These are phyloP conservation scores for Urocyon cinereoargenteus DNA, from an alignment of 2,797 vertebrate genomes.

Conservation along the genomic window DNA sequence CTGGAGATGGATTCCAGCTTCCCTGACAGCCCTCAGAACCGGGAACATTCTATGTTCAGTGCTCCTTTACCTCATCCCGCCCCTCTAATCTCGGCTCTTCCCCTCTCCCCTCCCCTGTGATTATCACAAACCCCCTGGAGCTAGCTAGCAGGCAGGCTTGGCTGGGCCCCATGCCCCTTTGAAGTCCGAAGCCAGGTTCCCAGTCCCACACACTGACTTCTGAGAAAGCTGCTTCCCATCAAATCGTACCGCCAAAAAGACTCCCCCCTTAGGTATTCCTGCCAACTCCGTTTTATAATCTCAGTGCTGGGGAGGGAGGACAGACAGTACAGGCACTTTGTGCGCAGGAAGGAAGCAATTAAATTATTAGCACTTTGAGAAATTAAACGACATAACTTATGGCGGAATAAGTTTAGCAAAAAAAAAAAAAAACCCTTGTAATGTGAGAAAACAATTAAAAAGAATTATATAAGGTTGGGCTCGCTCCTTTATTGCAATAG, in stretches of 20 bases:
- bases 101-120: slow-evolving; percentile 19
- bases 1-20: neutral
- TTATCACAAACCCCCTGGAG: slow-evolving; percentile 48
- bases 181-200: slow-evolving; percentile 60
- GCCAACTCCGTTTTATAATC: slow-evolving; percentile 85
- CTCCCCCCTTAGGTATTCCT: slow-evolving; percentile 84
- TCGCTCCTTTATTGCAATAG: slow-evolving; percentile 87
- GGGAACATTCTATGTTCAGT: neutral
- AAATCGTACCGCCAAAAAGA: slow-evolving; percentile 71
- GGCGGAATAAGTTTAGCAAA: slow-evolving; percentile 87
- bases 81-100: slow-evolving; percentile 44
- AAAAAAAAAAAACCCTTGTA: slow-evolving; percentile 82
- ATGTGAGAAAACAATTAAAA: slow-evolving; percentile 91
- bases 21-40: neutral
- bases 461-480: slow-evolving; percentile 89
- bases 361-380: slow-evolving; percentile 91
- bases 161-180: slow-evolving; percentile 48
- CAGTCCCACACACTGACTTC: slow-evolving; percentile 61
- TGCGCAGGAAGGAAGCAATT: slow-evolving; percentile 91
- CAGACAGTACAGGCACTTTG: slow-evolving; percentile 84
- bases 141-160: neutral
- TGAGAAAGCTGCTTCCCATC: slow-evolving; percentile 78
- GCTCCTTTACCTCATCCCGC: neutral
- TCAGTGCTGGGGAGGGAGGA: slow-evolving; percentile 78
- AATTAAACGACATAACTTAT: slow-evolving; percentile 90